Evolutionary conservation across 1,140 invertebrate genomes (phyloP), one percentile per base, ranked within the genome.

Genomic region (Philotrypesis tridentata): DNA sequence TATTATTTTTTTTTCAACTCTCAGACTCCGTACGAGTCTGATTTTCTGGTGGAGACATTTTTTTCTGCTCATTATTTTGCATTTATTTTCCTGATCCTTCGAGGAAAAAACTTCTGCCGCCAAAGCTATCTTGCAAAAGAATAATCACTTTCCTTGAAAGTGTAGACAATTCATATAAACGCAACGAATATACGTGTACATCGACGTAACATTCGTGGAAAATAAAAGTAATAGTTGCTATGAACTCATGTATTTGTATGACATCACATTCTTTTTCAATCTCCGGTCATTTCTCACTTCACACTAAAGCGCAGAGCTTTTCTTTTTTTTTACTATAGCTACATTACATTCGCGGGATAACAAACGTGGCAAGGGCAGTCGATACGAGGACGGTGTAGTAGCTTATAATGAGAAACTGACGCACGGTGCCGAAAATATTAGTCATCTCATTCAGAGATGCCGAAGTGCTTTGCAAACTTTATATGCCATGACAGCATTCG

Each of bases 311-410:
- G 9, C n/a, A 25, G n/a, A n/a, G 48, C 48, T 55, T 21, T 17
- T 21, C 77, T 76, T 63, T 84, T 37, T 70, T 40, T 85, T 86
- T 85, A 80, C 83, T 77, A 83, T 85, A 76, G 55, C 25, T 43
- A 72, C 68, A 78, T 21, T n/a, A 70, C 29, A 67, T 14, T 31
- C 25, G 80, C 75, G 48, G 63, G 31, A 79, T 65, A 23, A 25
- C 78, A 76, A 83, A 80, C n/a, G n/a, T n/a, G n/a, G n/a, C n/a
- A n/a, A n/a, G n/a, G n/a, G n/a, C n/a, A n/a, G n/a, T n/a, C n/a
- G n/a, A n/a, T n/a, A n/a, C n/a, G n/a, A n/a, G n/a, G n/a, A n/a
- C n/a, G n/a, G n/a, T n/a, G n/a, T n/a, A n/a, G n/a, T n/a, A n/a
- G 65, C 25, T 55, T 60, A 43, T 61, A 68, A 25, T 25, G 71